Evolutionary conservation across 2,888 invertebrate genomes (phyloP).

Genomic region (Lobophora halterata): DNA sequence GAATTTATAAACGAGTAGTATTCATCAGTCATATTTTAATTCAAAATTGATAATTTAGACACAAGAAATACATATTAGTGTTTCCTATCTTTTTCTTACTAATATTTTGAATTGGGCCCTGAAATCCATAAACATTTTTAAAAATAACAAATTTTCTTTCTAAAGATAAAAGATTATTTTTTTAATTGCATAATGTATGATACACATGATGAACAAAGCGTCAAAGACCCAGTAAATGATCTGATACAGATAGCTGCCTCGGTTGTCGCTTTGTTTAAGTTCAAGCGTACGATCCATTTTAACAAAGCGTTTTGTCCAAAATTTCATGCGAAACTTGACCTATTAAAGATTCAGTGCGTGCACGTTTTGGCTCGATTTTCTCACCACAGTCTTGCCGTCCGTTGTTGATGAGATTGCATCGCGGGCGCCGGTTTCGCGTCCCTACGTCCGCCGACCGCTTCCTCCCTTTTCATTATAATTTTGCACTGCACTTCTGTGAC

Average conservation of each 20-base stretch:
- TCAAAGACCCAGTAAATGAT: constrained; percentile 16
- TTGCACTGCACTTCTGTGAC: constrained; percentile 54
- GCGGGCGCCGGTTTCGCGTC: constrained; percentile 63
- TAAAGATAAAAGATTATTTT: constrained; percentile 1
- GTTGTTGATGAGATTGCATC: constrained; percentile 63
- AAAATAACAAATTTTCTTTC: no score
- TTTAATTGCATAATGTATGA: background rate
- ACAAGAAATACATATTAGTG: no score
- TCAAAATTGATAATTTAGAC: no score
- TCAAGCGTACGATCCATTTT: constrained; percentile 5
- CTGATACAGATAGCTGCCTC: constrained; percentile 9
- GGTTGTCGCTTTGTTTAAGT: constrained; percentile 16
- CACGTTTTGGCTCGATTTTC: constrained; percentile 61
- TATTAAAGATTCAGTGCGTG: constrained; percentile 59
- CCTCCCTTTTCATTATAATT: constrained; percentile 73
- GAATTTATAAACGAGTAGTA: constrained; percentile 28
- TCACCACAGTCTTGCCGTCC: constrained; percentile 47
- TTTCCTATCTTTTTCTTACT: no score
- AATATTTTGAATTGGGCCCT: no score
- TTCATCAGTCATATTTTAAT: no score
- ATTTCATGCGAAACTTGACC: constrained; percentile 49
- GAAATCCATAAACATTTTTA: no score
- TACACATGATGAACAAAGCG: background rate
- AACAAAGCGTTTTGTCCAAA: constrained; percentile 26
- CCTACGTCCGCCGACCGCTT: constrained; percentile 65